Conservation (phyloP, 2,888 invertebrate species). For the Anoplius nigerrimus region DNA sequence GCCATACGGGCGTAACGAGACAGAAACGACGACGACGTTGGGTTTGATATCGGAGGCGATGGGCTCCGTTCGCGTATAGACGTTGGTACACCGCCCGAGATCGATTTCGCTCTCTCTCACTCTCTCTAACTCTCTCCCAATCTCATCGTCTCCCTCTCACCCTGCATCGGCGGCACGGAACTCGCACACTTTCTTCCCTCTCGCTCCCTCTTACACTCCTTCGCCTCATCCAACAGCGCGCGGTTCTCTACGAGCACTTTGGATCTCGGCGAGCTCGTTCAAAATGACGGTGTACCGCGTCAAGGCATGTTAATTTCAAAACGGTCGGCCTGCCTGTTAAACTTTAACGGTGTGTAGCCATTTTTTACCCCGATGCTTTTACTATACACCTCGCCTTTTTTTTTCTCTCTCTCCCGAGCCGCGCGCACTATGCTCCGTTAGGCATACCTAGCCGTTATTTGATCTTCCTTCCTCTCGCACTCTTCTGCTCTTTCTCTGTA, state of each 20-base stretch:
- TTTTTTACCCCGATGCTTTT: conserved; percentile 1
- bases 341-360: too few relatives aligned
- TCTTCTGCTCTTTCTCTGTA: background rate
- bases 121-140: too few relatives aligned
- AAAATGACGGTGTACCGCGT: too few relatives aligned
- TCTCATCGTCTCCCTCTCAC: background rate
- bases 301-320: too few relatives aligned
- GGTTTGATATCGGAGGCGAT: conserved; percentile 2
- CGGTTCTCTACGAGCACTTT: too few relatives aligned
- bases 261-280: too few relatives aligned
- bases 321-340: too few relatives aligned
- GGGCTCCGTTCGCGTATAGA: background rate
- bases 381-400: background rate
- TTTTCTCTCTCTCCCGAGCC: background rate
- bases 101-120: background rate
- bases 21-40: conserved; percentile 35
- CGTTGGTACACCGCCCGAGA: background rate
- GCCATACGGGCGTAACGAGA: conserved; percentile 49
- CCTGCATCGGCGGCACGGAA: too few relatives aligned
- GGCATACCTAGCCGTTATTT: too few relatives aligned
- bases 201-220: background rate
- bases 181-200: too few relatives aligned
- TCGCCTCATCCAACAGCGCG: background rate
- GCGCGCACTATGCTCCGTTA: too few relatives aligned
- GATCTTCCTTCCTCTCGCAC: too few relatives aligned